phyloP scores from a whole-genome alignment of 2,888 invertebrate genomes.

The Arctia plantaginis region DNA sequence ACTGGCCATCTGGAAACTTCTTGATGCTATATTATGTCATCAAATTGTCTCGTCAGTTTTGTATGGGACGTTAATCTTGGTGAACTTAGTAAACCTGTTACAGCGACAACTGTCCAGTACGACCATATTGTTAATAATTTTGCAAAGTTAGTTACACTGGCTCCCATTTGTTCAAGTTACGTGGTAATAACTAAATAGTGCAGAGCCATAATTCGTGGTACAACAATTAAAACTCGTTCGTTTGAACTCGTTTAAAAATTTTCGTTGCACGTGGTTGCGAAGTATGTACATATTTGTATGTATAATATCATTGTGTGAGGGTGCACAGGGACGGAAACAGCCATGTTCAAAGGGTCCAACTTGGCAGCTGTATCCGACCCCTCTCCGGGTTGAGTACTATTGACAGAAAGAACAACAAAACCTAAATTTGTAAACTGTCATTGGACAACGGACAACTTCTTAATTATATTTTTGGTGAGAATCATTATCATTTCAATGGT shows the following conservation, averaged over 20 bases:
- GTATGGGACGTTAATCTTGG: too few species aligned
- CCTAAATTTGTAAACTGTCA: neutral
- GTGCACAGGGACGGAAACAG: neutral
- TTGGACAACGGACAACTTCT: neutral
- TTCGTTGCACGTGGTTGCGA: neutral
- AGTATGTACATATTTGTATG: neutral
- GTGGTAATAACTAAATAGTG: conserved; percentile 10
- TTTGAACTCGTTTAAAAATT: conserved; percentile 8
- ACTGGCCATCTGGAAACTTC: too few species aligned
- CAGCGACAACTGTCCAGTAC: neutral
- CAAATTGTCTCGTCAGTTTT: too few species aligned
- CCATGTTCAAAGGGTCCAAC: neutral
- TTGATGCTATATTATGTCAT: too few species aligned
- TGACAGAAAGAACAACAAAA: neutral
- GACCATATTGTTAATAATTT: neutral
- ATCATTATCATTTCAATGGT: neutral
- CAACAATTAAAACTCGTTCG: conserved; percentile 30
- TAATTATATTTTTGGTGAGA: neutral
- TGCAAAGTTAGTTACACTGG: conserved; percentile 1
- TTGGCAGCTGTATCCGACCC: neutral
- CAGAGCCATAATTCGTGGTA: conserved; percentile 28
- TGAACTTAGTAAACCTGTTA: too few species aligned
- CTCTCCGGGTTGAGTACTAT: neutral
- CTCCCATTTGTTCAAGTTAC: conserved; percentile 1
- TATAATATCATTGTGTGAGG: neutral